Conservation (phyloP, 1,140 invertebrate species). For the Marisa cornuarietis region DNA sequence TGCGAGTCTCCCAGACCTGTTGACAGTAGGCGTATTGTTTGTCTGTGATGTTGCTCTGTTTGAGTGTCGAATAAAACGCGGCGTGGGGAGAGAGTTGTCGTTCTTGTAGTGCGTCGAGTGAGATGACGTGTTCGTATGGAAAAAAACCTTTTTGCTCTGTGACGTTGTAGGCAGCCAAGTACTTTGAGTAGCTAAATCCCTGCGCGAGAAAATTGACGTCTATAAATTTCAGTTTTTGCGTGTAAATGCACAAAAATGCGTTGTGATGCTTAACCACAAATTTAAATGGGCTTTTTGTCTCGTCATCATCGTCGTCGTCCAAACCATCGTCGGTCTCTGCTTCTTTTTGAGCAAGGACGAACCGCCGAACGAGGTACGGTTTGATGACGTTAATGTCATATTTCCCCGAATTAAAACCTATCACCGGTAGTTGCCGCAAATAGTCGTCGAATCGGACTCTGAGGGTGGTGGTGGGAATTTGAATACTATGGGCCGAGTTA, state of each 20-base stretch:
- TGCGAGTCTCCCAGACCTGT: constrained; percentile 29
- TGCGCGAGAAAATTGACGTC: constrained; percentile 38
- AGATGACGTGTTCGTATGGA: no score
- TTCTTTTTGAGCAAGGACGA: neutral
- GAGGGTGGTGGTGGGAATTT: neutral
- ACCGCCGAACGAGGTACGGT: constrained; percentile 12
- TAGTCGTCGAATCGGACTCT: constrained; percentile 8
- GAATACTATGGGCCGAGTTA: neutral
- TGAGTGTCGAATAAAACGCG: constrained; percentile 31
- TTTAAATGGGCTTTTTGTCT: neutral
- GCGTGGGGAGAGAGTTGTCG: constrained; percentile 22
- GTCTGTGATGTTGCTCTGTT: constrained; percentile 21
- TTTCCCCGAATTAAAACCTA: no score
- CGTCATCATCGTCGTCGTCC: neutral
- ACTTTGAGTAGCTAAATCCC: constrained; percentile 26
- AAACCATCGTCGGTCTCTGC: neutral
- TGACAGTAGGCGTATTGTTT: constrained; percentile 33
- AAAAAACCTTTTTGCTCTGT: no score
- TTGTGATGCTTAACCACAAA: constrained; percentile 33
- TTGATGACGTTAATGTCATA: constrained; percentile 38
- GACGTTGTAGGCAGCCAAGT: constrained; percentile 38
- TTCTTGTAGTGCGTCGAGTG: constrained; percentile 28
- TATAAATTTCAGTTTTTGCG: constrained; percentile 30
- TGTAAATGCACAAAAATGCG: constrained; percentile 28
- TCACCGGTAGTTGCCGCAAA: constrained; percentile 9